Evolutionary conservation across 2,888 invertebrate genomes (phyloP).

Genomic region (Ormyrus rosae): DNA sequence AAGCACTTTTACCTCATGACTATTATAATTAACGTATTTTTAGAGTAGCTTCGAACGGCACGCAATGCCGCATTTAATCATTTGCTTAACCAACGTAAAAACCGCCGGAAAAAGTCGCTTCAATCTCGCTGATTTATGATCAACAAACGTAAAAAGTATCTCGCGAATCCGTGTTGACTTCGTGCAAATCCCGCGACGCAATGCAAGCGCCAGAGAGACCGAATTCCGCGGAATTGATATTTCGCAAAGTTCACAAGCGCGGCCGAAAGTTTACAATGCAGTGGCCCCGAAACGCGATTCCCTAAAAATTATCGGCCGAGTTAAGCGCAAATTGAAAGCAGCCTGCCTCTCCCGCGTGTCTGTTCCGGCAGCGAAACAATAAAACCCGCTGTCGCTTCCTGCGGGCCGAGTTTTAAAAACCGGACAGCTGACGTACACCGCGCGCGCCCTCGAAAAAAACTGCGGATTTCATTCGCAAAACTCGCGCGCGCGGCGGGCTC

Average conservation of each 20-base stretch:
- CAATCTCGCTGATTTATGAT: too few species aligned
- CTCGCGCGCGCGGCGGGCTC: not conserved
- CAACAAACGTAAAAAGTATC: too few species aligned
- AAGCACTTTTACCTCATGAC: not conserved
- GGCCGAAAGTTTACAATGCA: too few species aligned
- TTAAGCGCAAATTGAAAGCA: constrained; percentile 45
- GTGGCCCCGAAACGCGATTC: not conserved
- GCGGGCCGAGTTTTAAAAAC: constrained; percentile 3
- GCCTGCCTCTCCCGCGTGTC: not conserved
- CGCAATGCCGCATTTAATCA: too few species aligned
- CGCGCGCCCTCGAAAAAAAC: constrained; percentile 32
- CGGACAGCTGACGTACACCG: constrained; percentile 34
- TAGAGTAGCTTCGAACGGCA: too few species aligned
- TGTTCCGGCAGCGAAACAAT: constrained; percentile 20
- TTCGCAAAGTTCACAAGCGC: too few species aligned
- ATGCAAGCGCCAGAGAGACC: too few species aligned
- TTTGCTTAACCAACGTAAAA: too few species aligned
- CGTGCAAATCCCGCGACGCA: too few species aligned
- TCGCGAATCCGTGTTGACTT: too few species aligned
- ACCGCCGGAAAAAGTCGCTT: too few species aligned
- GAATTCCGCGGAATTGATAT: too few species aligned
- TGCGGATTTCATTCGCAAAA: constrained; percentile 29
- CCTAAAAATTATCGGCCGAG: constrained; percentile 35
- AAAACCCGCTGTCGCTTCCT: constrained; percentile 10
- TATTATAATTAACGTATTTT: not conserved